These are phyloP conservation scores for Bellardia pandia DNA, from an alignment of 2,888 invertebrate genomes.

Conservation along the genomic window DNA sequence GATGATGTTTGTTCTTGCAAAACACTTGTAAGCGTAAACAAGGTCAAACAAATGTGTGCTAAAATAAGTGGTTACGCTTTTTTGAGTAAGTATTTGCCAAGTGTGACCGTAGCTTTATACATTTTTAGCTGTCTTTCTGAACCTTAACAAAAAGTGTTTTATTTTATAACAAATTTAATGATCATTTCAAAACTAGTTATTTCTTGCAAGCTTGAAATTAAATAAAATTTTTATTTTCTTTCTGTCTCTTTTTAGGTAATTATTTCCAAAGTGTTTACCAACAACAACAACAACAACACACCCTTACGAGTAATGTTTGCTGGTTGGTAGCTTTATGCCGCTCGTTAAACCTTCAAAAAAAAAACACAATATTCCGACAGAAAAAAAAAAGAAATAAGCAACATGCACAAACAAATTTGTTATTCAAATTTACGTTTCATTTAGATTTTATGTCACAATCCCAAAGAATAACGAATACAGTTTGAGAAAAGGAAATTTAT, in stretches of 20 bases:
- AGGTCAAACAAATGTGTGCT: too few relatives aligned
- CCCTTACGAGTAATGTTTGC: not conserved
- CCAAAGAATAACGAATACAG: not conserved
- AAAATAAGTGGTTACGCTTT: too few relatives aligned
- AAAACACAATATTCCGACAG: not conserved
- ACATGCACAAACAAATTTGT: slow-evolving; percentile 31
- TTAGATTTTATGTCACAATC: slow-evolving; percentile 52
- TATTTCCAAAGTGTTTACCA: slow-evolving; percentile 7
- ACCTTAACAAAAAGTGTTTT: not conserved
- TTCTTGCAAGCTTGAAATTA: slow-evolving; percentile 12
- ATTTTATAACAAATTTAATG: not conserved
- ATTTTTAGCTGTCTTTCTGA: too few relatives aligned
- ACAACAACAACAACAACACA: not conserved
- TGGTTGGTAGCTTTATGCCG: slow-evolving; percentile 9
- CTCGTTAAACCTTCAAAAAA: slow-evolving; percentile 13
- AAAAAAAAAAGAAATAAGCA: not conserved
- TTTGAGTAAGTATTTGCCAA: too few relatives aligned
- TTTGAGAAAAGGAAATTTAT: slow-evolving; percentile 48
- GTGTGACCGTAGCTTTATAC: too few relatives aligned
- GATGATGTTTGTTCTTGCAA: too few relatives aligned
- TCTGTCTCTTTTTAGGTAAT: slow-evolving; percentile 66
- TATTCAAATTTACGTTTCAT: slow-evolving; percentile 55
- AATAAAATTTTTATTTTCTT: slow-evolving; percentile 22
- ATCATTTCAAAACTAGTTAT: not conserved
- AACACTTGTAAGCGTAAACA: too few relatives aligned